Evolutionary conservation across 2,888 invertebrate species (phyloP), one percentile per base, ranked within the genome.

Genomic region (Yponomeuta evonymella): DNA sequence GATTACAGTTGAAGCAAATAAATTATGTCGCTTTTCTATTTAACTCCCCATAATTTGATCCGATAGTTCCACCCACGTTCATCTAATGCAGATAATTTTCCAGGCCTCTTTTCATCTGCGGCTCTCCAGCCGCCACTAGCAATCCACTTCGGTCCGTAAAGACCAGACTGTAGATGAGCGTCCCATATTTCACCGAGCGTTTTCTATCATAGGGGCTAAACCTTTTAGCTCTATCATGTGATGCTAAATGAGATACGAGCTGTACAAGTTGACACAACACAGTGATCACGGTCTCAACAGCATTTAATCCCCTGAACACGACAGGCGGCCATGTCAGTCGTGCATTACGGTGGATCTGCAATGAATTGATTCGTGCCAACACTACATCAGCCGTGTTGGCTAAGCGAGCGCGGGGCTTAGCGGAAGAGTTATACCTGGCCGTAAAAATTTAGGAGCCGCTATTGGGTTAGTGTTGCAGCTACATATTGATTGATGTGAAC

Each of bases 331-430:
- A 12, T 58, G 51, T 58, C 51, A 12, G 69, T 71, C 73, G 76
- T 82, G 77, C 75, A 78, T 82, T 76, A 80, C 77, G 76, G 74
- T 23, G 75, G 76, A 75, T 73, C 73, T 73, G 79, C 81, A 79
- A 83, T 83, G 80, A 83, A 83, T 83, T 82, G 81, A 80, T 81
- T 79, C 76, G 75, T 74, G 78, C 76, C 74, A 76, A 78, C 80
- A 79, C 79, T 81, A 79, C 77, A 81, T 82, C 80, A 72, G 70
- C 58, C 66, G 51, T 58, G 51, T 58, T 58, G 51, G 51, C 51
- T 58, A 58, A 15, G 51, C 51, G 51, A 15, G 51, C 51, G 51
- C 15, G 15, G 15, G 51, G 51, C 51, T 58, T 58, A 4, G 51
- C 15, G 3, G 15, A 5, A 12, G 51, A 58, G 12, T 15, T 58